phyloP scores from a whole-genome alignment of 2,888 invertebrate genomes.

The Paralinhomoeus sp. region DNA sequence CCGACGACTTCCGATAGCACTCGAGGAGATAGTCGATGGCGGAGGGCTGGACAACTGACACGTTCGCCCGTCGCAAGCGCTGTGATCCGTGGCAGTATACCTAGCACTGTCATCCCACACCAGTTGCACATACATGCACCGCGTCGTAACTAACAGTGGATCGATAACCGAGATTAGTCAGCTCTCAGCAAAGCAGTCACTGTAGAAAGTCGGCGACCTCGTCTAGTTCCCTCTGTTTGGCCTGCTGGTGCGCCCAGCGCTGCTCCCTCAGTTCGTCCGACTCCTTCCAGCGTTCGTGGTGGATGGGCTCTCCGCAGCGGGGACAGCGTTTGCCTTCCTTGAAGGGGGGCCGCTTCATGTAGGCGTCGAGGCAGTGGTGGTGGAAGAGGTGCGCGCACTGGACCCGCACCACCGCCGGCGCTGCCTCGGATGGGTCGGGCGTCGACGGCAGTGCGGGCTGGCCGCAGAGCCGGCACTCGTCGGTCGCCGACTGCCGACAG shows the following conservation, averaged over 20 bases:
- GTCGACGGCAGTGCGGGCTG: too few relatives aligned
- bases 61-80: too few relatives aligned
- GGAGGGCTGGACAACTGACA: too few relatives aligned
- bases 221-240: constrained; percentile 45
- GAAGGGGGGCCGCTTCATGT: constrained; percentile 49
- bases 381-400: constrained; percentile 52
- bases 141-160: too few relatives aligned
- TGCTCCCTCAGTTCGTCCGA: constrained; percentile 45
- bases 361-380: constrained; percentile 41
- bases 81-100: too few relatives aligned
- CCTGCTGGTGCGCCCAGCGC: constrained; percentile 53
- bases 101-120: too few relatives aligned
- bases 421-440: background rate
- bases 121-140: too few relatives aligned
- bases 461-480: too few relatives aligned
- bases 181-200: too few relatives aligned
- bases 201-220: constrained; percentile 47
- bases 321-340: constrained; percentile 32
- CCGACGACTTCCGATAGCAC: constrained; percentile 23
- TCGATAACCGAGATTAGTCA: too few relatives aligned
- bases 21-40: too few relatives aligned
- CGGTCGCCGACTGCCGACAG: constrained; percentile 31
- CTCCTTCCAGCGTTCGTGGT: constrained; percentile 48
- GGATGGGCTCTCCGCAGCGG: constrained; percentile 40
- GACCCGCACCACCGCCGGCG: constrained; percentile 36